Conservation (phyloP, 2,797 vertebrate genomes). For the Dromococcyx pavoninus region DNA sequence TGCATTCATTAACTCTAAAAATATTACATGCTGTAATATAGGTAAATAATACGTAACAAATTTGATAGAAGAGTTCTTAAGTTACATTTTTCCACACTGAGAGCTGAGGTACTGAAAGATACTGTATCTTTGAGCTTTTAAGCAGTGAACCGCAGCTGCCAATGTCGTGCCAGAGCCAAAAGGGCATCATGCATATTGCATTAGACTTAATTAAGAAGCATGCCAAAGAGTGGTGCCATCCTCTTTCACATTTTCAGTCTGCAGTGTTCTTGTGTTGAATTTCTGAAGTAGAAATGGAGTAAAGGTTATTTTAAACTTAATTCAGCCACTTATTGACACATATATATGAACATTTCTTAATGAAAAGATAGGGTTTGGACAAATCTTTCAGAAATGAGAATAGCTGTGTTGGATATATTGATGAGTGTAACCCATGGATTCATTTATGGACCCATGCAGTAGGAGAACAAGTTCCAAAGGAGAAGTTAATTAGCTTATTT, state of each 20-base stretch:
- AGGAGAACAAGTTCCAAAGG: background rate
- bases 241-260: background rate
- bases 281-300: background rate
- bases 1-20: background rate
- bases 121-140: background rate
- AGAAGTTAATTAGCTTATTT: background rate
- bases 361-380: background rate
- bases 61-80: background rate
- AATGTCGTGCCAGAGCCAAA: constrained; percentile 22
- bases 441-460: background rate
- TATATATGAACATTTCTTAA: background rate
- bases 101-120: background rate
- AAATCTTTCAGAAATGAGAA: background rate
- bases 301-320: background rate
- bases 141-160: constrained; percentile 32
- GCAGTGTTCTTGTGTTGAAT: background rate
- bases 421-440: background rate
- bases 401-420: background rate
- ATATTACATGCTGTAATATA: background rate
- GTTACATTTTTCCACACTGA: background rate
- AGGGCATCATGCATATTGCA: constrained; percentile 40
- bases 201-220: constrained; percentile 4
- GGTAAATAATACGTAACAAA: background rate
- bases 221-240: constrained; percentile 25
- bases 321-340: background rate